Base-by-base conservation (phyloP, 2,113 vertebrate species). In the Paramisgurnus dabryanus region DNA sequence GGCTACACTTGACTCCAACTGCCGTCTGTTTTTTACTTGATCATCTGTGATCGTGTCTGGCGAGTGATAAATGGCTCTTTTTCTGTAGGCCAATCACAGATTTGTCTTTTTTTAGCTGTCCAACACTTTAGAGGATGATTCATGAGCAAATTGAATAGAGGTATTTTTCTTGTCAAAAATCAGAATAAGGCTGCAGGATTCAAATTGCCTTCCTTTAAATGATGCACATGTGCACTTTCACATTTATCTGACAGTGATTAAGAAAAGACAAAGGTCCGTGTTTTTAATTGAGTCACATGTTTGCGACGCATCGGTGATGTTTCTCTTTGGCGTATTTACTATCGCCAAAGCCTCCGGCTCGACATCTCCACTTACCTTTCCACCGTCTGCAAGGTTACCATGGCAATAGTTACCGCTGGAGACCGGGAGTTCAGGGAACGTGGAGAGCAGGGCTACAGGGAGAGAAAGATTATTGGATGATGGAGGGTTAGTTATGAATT, bases 381-480 rank as follows among this genome's bases (percentile, higher is more conserved):
- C 67, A 75, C 82, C 67, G 65, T 86, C 82, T 83, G 69, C 82
- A 85, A 85, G 83, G 92, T 93, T 93, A 88, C 92, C 90, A 84
- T 86, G 90, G 92, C 87, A 90, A 93, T 91, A 75, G 90, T 92
- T 89, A 90, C 90, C 85, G 85, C 85, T 87, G 84, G 89, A 91
- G 89, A 91, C 90, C 72, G 64, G 75, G 83, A 89, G 86, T 88
- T 89, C 45, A 80, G 80, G 68, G 86, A 88, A 87, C 80, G 83
- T 81, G 84, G 79, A 85, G 69, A 78, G 75, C 17, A 81, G 73
- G 80, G 82, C 85, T 82, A 78, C 82, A 83, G 79, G 78, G 85
- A 76, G 82, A 63, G 45, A 74, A 17, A 76, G 78, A 70, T 86
- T 87, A 89, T 85, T 87, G 85, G 87, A 85, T 84, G 84, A 80